Conservation (phyloP, 2,797 vertebrate genomes). For the Bryconaethiops microstoma region DNA sequence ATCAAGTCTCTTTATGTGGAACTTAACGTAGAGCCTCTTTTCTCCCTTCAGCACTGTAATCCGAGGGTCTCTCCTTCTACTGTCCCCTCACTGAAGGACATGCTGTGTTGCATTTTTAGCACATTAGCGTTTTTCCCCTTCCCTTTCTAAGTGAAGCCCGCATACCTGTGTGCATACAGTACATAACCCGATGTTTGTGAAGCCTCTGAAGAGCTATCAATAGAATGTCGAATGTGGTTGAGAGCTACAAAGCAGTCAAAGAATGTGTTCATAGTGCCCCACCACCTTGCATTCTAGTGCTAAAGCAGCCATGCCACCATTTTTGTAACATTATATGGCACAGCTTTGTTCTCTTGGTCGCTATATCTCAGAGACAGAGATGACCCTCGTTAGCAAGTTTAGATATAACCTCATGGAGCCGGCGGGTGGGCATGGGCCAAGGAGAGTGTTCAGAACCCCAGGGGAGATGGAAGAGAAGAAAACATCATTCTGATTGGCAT, state of each 20-base stretch:
- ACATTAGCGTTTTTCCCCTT: slow-evolving; percentile 4
- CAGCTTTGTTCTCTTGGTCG: slow-evolving; percentile 25
- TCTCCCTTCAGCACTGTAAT: slow-evolving; percentile 42
- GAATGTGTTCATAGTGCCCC: slow-evolving; percentile 65
- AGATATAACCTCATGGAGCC: slow-evolving; percentile 53
- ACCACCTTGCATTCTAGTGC: slow-evolving; percentile 67
- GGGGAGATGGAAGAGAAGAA: slow-evolving; percentile 16
- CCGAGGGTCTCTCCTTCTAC: slow-evolving; percentile 27
- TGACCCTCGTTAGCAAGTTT: slow-evolving; percentile 51
- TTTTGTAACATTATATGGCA: slow-evolving; percentile 56
- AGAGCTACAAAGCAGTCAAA: slow-evolving; percentile 67
- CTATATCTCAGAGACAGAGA: slow-evolving; percentile 19
- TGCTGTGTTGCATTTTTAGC: not conserved
- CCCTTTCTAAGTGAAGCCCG: slow-evolving; percentile 38
- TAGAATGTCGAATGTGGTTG: slow-evolving; percentile 71
- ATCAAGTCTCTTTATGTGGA: slow-evolving; percentile 57
- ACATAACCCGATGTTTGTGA: slow-evolving; percentile 59
- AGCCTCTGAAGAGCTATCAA: slow-evolving; percentile 64
- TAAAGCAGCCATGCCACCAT: slow-evolving; percentile 63
- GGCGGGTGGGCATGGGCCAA: slow-evolving; percentile 49
- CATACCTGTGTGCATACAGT: slow-evolving; percentile 1
- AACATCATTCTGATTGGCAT: slow-evolving; percentile 29
- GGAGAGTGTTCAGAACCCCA: slow-evolving; percentile 14
- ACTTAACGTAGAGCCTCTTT: slow-evolving; percentile 41
- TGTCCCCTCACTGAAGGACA: slow-evolving; percentile 16